A percentile compares a stretch with the other conserved stretches of the same genome.
Conservation (phyloP, 2,797 vertebrate genomes). For the Otolemur crassicaudatus region DNA sequence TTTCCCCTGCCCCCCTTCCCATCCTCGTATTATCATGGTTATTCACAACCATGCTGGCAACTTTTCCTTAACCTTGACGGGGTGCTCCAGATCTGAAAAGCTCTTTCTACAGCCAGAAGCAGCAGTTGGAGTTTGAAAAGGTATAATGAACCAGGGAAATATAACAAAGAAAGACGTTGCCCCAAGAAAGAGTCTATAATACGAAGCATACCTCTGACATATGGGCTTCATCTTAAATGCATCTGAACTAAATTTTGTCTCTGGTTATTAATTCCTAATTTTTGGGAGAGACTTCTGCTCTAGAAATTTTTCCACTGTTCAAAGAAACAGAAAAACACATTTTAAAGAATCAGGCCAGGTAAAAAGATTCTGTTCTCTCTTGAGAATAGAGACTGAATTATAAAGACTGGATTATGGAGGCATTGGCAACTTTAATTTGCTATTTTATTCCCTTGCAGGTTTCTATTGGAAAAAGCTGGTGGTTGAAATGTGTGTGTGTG, state of each 20-base stretch:
- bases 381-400: not conserved
- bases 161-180: not conserved
- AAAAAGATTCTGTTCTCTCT: not conserved
- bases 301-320: not conserved
- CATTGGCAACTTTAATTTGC: not conserved
- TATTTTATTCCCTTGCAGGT: not conserved
- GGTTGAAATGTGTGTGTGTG: slow-evolving; percentile 55
- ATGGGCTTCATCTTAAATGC: not conserved
- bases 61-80: not conserved
- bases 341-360: not conserved
- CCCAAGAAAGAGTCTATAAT: not conserved
- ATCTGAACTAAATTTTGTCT: not conserved
- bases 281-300: not conserved
- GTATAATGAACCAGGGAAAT: not conserved
- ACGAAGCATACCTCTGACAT: not conserved
- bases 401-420: slow-evolving; percentile 19
- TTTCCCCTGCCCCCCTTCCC: not conserved
- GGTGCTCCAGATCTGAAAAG: not conserved
- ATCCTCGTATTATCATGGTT: not conserved
- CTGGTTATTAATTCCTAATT: not conserved
- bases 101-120: not conserved
- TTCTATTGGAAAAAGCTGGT: not conserved
- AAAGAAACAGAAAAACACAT: not conserved
- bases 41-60: not conserved
- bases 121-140: not conserved